These are phyloP conservation scores for Platalea minor DNA, from an alignment of 2,797 vertebrate species.

Conservation along the genomic window DNA sequence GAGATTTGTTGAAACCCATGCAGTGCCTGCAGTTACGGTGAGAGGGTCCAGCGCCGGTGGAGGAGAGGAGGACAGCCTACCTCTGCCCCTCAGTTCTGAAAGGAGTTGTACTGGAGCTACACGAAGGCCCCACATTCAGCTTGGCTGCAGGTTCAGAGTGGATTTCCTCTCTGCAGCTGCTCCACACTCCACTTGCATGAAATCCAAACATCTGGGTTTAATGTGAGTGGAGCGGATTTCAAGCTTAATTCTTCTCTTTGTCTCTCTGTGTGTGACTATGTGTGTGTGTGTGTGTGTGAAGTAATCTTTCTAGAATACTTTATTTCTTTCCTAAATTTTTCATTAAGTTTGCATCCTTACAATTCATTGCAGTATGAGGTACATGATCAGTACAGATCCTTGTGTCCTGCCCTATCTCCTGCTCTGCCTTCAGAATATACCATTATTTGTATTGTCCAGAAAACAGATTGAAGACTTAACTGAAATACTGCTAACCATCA, in stretches of 20 bases:
- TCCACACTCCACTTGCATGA: neutral
- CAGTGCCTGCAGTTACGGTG: rapidly evolving
- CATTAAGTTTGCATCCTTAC: neutral
- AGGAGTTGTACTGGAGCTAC: neutral
- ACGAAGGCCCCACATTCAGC: neutral
- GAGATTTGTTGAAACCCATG: neutral
- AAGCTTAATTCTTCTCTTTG: constrained; percentile 6
- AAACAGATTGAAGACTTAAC: neutral
- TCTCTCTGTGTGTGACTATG: neutral
- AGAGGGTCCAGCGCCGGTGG: rapidly evolving
- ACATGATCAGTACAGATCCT: neutral
- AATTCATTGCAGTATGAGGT: neutral
- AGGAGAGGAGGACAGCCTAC: neutral
- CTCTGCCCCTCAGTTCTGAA: neutral
- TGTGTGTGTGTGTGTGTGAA: neutral
- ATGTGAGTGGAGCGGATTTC: constrained; percentile 30
- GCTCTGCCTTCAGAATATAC: neutral
- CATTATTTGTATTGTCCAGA: neutral
- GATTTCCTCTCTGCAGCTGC: constrained; percentile 47
- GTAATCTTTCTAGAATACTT: neutral
- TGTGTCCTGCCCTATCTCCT: neutral
- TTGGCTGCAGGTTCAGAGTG: constrained; percentile 15
- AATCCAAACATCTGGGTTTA: constrained; percentile 51
- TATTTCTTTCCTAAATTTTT: neutral
- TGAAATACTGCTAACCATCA: neutral